Base-by-base conservation (phyloP, 1,140 invertebrate species). In the Metopolophium dirhodum region DNA sequence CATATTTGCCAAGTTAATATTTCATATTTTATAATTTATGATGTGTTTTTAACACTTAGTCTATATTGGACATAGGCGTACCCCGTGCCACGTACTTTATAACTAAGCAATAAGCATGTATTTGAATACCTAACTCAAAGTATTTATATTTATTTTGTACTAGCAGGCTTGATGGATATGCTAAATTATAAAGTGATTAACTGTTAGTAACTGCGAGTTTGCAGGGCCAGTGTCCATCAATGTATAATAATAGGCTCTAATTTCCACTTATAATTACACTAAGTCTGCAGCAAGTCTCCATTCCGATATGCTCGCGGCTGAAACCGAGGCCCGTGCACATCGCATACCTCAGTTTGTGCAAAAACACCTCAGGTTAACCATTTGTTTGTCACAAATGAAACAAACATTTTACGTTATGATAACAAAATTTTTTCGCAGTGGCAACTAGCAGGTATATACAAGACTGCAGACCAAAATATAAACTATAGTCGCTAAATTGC, bases 131-230 rank as follows among this genome's bases (percentile, higher is more conserved):
- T 7, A 18, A 68, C 30, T n/a, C 3, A 14, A n/a, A n/a, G 61
- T 14, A n/a, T 77, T 68, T 20, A 3, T 77, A 77, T 18, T 77
- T 77, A n/a, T 77, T 35, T n/a, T n/a, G 61, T 77, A n/a, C 57
- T 11, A 61, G 9, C 57, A 30, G 57, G 14, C 49, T 41, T 51
- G 49, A 51, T 51, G 49, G 26, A 8, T 61, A 30, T 61, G 30
- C 61, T n/a, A 77, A 68, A 77, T 77, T 77, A n/a, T n/a, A n/a
- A n/a, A n/a, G 61, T 77, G 30, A 77, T n/a, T 77, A 77, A n/a
- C 14, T 6, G 18, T 2, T 61, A 51, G 30, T 14, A 7, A 30
- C 26, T 14, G 14, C 30, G 0, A 8, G 30, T 68, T 9, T n/a
- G 7, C n/a, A 18, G 30, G 30, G 30, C 30, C 61, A 68, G 11